These are phyloP conservation scores for Ciconia maguari DNA, from an alignment of 2,113 vertebrate species.

Conservation along the genomic window DNA sequence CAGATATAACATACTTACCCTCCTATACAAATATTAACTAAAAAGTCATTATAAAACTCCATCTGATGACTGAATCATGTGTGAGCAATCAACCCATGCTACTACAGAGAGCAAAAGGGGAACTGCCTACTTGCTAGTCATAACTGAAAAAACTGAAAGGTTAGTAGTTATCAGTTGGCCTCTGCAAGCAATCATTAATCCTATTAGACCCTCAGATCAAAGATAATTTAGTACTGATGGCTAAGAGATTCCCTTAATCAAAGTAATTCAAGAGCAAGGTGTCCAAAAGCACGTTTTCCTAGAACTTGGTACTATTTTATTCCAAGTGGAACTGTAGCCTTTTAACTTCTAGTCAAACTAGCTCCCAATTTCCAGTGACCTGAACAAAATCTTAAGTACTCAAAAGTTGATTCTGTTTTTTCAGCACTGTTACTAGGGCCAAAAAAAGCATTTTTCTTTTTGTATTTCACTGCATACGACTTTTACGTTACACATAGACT, in stretches of 20 bases:
- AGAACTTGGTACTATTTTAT: not conserved
- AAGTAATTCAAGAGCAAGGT: not conserved
- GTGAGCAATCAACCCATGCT: not conserved
- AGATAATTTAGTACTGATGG: not conserved
- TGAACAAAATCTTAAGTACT: not conserved
- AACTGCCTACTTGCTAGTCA: not conserved
- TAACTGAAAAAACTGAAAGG: not conserved
- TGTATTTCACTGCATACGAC: not conserved
- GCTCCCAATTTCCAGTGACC: not conserved
- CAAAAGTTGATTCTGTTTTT: not conserved
- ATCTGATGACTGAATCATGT: not conserved
- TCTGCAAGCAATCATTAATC: not conserved
- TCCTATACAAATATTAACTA: not conserved
- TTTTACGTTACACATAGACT: not conserved
- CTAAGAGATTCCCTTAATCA: not conserved
- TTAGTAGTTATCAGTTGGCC: not conserved
- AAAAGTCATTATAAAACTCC: not conserved
- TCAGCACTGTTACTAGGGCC: not conserved
- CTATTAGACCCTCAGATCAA: not conserved
- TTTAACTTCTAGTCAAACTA: not conserved
- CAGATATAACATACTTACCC: not conserved
- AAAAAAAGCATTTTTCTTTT: not conserved
- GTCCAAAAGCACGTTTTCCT: not conserved
- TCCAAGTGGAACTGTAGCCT: not conserved
- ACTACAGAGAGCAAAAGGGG: not conserved